Percentiles rank a stretch among this genome's conserved stretches.
Evolutionary conservation across 2,888 invertebrate genomes (phyloP).

Genomic region (Lutraria lutraria): DNA sequence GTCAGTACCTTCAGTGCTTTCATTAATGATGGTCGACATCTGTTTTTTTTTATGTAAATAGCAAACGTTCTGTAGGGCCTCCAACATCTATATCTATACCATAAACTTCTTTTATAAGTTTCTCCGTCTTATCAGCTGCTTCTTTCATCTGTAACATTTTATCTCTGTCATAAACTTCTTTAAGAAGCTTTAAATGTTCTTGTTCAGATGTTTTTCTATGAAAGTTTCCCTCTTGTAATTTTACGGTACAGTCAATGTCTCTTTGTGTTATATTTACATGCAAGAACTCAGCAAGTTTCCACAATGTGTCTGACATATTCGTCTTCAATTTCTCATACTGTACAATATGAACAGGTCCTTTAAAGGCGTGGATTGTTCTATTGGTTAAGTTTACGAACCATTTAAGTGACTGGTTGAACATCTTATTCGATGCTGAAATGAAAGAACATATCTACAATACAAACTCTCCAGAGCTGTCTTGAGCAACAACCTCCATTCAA

Average conservation of each 20-base stretch:
- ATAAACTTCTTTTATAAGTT: constrained; percentile 1
- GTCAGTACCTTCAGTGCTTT: too few relatives aligned
- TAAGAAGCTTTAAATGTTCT: not conserved
- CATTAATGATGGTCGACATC: too few relatives aligned
- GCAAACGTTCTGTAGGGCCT: not conserved
- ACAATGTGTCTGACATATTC: not conserved
- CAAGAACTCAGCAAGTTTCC: constrained; percentile 30
- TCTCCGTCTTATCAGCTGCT: not conserved
- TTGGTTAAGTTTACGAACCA: constrained; percentile 2
- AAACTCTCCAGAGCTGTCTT: too few relatives aligned
- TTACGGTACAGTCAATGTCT: constrained; percentile 30
- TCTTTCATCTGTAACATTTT: not conserved
- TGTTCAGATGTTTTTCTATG: constrained; percentile 10
- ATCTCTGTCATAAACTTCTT: not conserved
- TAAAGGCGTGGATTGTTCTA: not conserved
- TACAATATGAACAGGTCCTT: constrained; percentile 26
- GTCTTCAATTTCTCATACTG: constrained; percentile 29
- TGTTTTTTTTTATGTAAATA: not conserved
- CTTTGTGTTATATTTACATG: constrained; percentile 4
- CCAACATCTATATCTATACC: constrained; percentile 15
- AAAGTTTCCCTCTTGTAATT: constrained; percentile 40
- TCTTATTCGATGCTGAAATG: not conserved
- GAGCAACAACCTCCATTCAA: constrained; percentile 11
- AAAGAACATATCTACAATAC: not conserved
- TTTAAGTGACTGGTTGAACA: not conserved